phyloP scores from a whole-genome alignment of 64 coral and sea anemone species.

The Stichodactyla helianthus region DNA sequence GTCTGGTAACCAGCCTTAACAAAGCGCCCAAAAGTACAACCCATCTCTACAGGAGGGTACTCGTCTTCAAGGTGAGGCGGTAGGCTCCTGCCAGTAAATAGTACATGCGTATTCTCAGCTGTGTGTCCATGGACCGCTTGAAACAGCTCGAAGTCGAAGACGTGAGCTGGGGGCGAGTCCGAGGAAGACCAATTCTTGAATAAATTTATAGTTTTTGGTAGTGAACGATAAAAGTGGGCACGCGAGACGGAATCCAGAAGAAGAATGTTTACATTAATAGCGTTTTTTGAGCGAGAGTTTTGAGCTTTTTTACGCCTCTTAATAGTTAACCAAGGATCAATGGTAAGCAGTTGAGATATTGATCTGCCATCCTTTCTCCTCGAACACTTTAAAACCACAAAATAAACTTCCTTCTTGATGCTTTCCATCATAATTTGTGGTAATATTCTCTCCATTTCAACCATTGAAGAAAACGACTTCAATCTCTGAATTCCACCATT shows the following conservation, averaged over 20 bases:
- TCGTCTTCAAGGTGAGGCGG: constrained; percentile 19
- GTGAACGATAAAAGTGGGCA: constrained; percentile 86
- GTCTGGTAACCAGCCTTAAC: constrained; percentile 90
- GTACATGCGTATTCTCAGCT: constrained; percentile 68
- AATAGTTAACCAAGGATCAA: constrained; percentile 37
- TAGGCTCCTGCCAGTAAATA: constrained; percentile 70
- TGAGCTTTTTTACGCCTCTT: background rate
- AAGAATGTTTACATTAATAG: constrained; percentile 79
- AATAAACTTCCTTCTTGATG: constrained; percentile 32
- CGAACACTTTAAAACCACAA: constrained; percentile 65
- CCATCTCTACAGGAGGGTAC: constrained; percentile 47
- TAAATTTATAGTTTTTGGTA: constrained; percentile 64
- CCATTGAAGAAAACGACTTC: constrained; percentile 25
- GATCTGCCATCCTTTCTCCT: background rate
- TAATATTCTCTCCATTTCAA: constrained; percentile 53
- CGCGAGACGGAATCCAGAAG: constrained; percentile 83
- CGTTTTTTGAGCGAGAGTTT: constrained; percentile 30
- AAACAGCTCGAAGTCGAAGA: constrained; percentile 89
- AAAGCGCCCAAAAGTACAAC: constrained; percentile 57
- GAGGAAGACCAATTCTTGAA: constrained; percentile 20
- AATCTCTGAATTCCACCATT: constrained; percentile 30
- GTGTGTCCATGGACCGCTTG: constrained; percentile 92
- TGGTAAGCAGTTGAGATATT: constrained; percentile 61
- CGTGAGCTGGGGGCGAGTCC: constrained; percentile 6
- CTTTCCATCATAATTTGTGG: constrained; percentile 5